Base-by-base conservation (phyloP, 1,140 invertebrate genomes). In the Aculops lycopersici region DNA sequence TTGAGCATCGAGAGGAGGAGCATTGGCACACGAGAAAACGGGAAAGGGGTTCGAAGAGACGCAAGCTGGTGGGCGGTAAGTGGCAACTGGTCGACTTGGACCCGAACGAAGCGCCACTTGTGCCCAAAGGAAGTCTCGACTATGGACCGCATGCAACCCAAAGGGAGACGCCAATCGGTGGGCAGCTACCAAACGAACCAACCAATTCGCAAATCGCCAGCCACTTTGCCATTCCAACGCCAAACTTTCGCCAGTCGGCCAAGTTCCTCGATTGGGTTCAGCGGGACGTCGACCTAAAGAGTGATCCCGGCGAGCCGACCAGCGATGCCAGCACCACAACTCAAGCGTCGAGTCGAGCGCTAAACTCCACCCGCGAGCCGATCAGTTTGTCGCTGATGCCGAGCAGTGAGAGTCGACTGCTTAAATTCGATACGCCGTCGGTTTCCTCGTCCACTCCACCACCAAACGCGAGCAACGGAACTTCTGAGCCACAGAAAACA, bases 11-110 rank as follows among this genome's bases (percentile, higher is more conserved):
- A 20, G 43, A 45, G 21, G 41, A 45, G 18, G 43, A 45, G 20
- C 43, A 45, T 35, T 45, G 43, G 43, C 43, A 45, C 20, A 20
- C 43, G 14, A 45, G 43, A 20, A 45, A 45, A 35, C 43, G 43
- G 43, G 8, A 21, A 3, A 38, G 35, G 8, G 40, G 19, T 5
- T 20, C 20, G 3, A 14, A 16, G 14, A 36, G 13, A 15, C 15
- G 21, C 8, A 8, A n/a, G 24, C 24, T 31, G n/a, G n/a, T 31
- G 8, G n/a, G n/a, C n/a, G 24, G 24, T n/a, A 31, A 8, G 24
- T 31, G 24, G 24, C 24, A 31, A 31, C 24, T n/a, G 24, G 24
- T 31, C 24, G 24, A 31, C 24, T 31, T 8, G n/a, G 24, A 31
- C n/a, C 24, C 8, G 8, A n/a, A n/a, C 24, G n/a, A n/a, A n/a